Conservation (phyloP, 1,140 invertebrate genomes). For the Bradysia coprophila region DNA sequence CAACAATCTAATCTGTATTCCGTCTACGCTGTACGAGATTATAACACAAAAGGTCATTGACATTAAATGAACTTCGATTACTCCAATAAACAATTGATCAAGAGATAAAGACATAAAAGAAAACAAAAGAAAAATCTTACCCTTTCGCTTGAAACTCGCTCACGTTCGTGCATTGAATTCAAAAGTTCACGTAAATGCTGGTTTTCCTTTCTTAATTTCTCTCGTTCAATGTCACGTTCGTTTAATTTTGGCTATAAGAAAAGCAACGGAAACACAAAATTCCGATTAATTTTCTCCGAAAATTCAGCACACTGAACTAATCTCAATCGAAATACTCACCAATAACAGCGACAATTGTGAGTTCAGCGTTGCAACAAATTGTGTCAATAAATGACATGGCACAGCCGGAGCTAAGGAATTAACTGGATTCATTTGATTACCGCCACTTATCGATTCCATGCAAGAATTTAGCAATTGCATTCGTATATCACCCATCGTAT, state of each 20-base stretch:
- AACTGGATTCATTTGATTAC: slow-evolving; percentile 18
- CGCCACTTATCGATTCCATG: slow-evolving; percentile 11
- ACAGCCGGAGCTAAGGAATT: slow-evolving; percentile 26
- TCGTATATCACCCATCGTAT: too few relatives aligned
- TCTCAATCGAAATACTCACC: slow-evolving; percentile 27
- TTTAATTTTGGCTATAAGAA: slow-evolving; percentile 44
- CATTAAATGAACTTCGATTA: too few relatives aligned
- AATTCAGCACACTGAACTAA: too few relatives aligned
- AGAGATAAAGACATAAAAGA: too few relatives aligned
- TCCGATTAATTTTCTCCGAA: not conserved
- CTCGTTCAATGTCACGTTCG: slow-evolving; percentile 54
- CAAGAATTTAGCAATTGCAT: slow-evolving; percentile 26
- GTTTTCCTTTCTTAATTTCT: slow-evolving; percentile 48
- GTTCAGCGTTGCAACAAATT: slow-evolving; percentile 30
- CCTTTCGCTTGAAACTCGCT: slow-evolving; percentile 11
- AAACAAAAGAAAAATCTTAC: not conserved
- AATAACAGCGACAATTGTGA: slow-evolving; percentile 35
- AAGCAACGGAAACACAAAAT: slow-evolving; percentile 6
- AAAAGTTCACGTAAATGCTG: slow-evolving; percentile 49
- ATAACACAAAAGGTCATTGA: too few relatives aligned
- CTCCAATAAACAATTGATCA: too few relatives aligned
- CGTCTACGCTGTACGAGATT: too few relatives aligned
- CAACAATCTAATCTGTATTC: too few relatives aligned
- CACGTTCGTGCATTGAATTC: slow-evolving; percentile 35
- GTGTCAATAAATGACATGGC: slow-evolving; percentile 28